Evolutionary conservation across 2,113 vertebrate species (phyloP).

Genomic region (Ceyx cyanopectus): DNA sequence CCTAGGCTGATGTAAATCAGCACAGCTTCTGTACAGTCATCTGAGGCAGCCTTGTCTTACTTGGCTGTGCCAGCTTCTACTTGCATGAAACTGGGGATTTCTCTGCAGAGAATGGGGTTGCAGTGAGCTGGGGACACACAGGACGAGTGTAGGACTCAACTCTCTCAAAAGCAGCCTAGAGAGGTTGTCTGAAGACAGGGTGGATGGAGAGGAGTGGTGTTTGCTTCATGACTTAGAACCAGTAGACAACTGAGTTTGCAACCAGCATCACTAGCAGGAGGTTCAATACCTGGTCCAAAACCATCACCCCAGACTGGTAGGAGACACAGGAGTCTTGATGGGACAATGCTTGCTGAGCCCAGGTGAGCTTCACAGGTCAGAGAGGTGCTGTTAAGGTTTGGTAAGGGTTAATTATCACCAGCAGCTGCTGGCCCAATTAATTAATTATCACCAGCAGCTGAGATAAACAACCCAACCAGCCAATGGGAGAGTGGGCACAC

Average conservation of each 20-base stretch:
- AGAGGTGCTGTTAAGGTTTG: not conserved
- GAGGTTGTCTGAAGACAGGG: not conserved
- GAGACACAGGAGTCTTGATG: not conserved
- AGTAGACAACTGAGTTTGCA: not conserved
- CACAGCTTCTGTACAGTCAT: not conserved
- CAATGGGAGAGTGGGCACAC: too few relatives aligned
- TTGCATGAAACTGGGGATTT: not conserved
- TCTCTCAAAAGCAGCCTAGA: fast-evolving
- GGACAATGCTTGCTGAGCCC: not conserved
- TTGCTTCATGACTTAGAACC: not conserved
- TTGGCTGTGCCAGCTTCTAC: not conserved
- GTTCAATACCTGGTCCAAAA: not conserved
- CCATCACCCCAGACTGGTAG: not conserved
- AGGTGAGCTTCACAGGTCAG: not conserved
- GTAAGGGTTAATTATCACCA: too few relatives aligned
- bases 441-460: too few relatives aligned
- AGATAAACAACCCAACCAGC: too few relatives aligned
- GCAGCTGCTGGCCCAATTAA: too few relatives aligned
- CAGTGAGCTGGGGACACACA: not conserved
- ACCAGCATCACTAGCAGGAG: not conserved
- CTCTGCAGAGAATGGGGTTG: not conserved
- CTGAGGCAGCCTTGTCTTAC: not conserved
- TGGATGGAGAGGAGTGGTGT: not conserved
- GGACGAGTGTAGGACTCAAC: fast-evolving
- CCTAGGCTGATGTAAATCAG: slow-evolving; percentile 7